phyloP scores from a whole-genome alignment of 2,888 invertebrate species.

The Calameuta pallipes region DNA sequence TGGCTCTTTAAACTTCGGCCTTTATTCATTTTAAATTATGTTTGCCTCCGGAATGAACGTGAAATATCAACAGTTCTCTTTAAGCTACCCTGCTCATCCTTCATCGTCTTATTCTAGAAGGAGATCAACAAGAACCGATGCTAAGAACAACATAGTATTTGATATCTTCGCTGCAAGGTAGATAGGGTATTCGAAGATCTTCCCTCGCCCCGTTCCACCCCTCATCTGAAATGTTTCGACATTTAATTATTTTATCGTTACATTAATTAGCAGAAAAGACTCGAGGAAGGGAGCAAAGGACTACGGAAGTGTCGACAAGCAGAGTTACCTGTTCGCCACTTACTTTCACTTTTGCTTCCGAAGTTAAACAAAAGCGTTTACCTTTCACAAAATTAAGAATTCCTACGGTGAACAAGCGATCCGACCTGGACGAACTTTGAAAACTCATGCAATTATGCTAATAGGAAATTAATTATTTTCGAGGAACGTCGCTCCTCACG shows the following conservation, averaged over 20 bases:
- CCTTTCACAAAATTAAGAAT: background rate
- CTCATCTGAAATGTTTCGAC: background rate
- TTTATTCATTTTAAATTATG: background rate
- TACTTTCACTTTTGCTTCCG: background rate
- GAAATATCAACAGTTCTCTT: background rate
- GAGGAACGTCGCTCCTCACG: background rate
- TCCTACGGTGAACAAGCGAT: background rate
- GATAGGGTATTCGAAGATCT: background rate
- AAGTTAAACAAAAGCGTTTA: background rate
- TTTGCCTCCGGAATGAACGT: background rate
- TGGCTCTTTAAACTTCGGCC: background rate
- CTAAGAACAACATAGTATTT: background rate
- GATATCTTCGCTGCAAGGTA: background rate
- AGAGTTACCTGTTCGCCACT: background rate
- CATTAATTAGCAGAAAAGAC: background rate
- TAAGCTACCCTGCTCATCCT: background rate
- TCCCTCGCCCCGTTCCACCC: background rate
- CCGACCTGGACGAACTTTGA: background rate
- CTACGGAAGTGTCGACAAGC: background rate
- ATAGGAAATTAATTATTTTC: constrained; percentile 5
- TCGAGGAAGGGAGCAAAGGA: background rate
- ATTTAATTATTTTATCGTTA: background rate
- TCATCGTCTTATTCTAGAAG: background rate
- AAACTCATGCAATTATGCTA: constrained; percentile 4
- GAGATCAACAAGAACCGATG: background rate